Evolutionary conservation across 2,113 vertebrate genomes (phyloP).

Genomic region (Sakesphorus luctuosus): DNA sequence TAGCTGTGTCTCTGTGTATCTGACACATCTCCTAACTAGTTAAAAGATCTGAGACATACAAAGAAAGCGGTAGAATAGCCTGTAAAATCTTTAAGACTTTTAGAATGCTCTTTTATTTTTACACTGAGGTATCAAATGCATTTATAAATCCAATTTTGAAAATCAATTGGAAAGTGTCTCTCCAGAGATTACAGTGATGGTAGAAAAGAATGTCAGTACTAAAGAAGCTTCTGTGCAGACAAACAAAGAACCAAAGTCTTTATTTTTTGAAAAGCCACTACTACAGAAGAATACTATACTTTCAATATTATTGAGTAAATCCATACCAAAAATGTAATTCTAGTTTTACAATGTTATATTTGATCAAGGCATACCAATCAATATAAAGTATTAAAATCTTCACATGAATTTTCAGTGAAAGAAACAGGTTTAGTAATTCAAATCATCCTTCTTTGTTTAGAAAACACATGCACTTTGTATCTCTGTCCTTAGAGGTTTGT

Average conservation of each 20-base stretch:
- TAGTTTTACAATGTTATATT: not conserved
- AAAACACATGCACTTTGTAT: not conserved
- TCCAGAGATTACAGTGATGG: not conserved
- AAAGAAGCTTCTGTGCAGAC: not conserved
- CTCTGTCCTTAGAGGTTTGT: not conserved
- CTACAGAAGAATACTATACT: not conserved
- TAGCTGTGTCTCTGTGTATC: not conserved
- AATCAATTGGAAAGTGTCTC: not conserved
- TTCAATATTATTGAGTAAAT: not conserved
- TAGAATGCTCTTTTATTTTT: not conserved
- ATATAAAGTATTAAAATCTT: not conserved
- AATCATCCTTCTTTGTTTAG: not conserved
- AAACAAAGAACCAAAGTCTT: not conserved
- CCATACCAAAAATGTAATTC: not conserved
- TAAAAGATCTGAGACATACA: not conserved
- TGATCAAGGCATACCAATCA: not conserved
- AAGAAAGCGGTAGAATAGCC: not conserved
- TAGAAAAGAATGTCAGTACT: not conserved
- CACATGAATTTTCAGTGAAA: not conserved
- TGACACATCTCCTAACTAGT: not conserved
- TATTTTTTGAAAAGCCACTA: not conserved
- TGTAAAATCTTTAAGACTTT: not conserved
- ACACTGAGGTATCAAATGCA: not conserved
- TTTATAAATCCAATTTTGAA: not conserved
- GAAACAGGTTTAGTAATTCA: not conserved